Evolutionary conservation across 2,797 vertebrate genomes (phyloP).

Genomic region (Todus mexicanus): DNA sequence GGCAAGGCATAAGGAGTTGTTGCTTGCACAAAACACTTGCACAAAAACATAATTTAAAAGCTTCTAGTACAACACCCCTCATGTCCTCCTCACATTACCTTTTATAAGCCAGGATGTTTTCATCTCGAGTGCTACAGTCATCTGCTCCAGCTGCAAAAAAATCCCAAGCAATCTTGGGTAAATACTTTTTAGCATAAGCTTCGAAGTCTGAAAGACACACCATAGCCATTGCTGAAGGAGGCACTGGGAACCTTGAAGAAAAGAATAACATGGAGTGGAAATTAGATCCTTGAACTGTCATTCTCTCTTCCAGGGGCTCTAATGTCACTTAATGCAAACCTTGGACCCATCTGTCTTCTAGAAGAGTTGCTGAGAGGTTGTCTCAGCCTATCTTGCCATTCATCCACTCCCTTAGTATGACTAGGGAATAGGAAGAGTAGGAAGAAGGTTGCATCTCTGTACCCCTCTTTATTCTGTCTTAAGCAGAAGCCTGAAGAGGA

Average conservation of each 20-base stretch:
- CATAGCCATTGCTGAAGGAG: constrained; percentile 81
- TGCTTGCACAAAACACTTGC: background rate
- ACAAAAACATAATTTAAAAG: background rate
- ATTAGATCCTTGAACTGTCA: background rate
- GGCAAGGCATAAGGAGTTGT: background rate
- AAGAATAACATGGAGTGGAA: background rate
- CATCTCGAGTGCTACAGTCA: constrained; percentile 85
- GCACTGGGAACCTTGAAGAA: background rate
- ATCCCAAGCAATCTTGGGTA: constrained; percentile 90
- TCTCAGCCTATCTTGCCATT: background rate
- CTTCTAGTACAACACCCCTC: background rate
- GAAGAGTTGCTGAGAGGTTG: background rate
- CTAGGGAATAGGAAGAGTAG: no score
- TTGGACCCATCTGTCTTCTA: background rate
- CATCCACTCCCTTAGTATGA: background rate
- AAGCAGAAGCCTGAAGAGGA: background rate
- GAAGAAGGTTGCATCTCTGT: background rate
- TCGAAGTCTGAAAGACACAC: constrained; percentile 91
- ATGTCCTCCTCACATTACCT: constrained; percentile 73
- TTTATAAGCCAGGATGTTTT: constrained; percentile 89
- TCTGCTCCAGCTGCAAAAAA: constrained; percentile 90
- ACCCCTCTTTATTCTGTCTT: background rate
- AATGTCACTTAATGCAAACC: background rate
- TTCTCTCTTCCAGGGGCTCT: background rate
- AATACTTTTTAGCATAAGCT: constrained; percentile 83